A percentile compares a stretch with the other conserved stretches of the same genome.
These are phyloP conservation scores for Tridacna crocea DNA, from an alignment of 2,888 invertebrate species.

Conservation along the genomic window DNA sequence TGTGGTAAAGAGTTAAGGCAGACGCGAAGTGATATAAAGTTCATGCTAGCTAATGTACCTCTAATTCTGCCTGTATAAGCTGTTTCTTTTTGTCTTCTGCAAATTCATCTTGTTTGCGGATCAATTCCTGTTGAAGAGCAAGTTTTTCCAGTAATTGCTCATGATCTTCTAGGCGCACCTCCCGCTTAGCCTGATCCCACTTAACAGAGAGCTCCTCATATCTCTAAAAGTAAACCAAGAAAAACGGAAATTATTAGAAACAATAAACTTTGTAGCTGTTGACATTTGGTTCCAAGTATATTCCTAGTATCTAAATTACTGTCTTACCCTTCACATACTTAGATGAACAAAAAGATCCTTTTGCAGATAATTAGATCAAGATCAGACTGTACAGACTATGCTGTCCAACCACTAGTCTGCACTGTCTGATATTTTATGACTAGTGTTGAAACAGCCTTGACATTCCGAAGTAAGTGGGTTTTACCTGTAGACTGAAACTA, in stretches of 20 bases:
- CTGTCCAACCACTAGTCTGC: too few relatives aligned
- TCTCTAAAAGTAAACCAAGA: conserved; percentile 61
- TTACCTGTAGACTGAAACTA: too few relatives aligned
- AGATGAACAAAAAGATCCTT: too few relatives aligned
- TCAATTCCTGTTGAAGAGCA: conserved; percentile 69
- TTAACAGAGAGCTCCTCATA: conserved; percentile 67
- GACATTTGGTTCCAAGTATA: too few relatives aligned
- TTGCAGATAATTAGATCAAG: too few relatives aligned
- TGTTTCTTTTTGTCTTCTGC: conserved; percentile 59
- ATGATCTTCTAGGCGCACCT: conserved; percentile 70
- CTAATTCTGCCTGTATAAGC: conserved; percentile 42
- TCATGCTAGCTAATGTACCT: conserved; percentile 54
- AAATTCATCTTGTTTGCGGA: conserved; percentile 69
- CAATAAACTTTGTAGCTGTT: conserved; percentile 13
- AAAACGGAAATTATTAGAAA: conserved; percentile 18
- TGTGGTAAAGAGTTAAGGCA: too few relatives aligned
- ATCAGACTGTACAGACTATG: too few relatives aligned
- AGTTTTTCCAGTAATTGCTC: conserved; percentile 68
- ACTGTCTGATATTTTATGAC: too few relatives aligned
- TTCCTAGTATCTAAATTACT: background rate
- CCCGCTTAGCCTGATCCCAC: conserved; percentile 71
- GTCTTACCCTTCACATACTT: background rate
- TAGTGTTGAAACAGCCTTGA: too few relatives aligned
- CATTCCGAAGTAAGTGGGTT: too few relatives aligned
- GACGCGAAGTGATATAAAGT: too few relatives aligned